Percentiles rank a stretch among this genome's conserved stretches.
Evolutionary conservation across 2,888 invertebrate species (phyloP).

Genomic region (Myopa testacea): DNA sequence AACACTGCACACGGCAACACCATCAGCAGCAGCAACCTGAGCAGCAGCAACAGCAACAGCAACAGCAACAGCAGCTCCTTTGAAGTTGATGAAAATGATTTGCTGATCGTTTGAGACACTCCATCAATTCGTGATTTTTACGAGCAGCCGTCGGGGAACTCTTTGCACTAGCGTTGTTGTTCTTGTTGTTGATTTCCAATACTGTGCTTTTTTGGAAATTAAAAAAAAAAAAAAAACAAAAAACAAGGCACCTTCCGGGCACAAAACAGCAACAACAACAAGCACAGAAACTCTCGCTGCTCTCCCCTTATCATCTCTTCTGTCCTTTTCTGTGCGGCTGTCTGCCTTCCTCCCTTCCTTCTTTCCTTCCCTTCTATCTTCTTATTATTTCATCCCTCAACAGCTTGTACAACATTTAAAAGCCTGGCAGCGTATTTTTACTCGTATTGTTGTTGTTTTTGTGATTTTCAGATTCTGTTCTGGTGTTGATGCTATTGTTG

Average conservation of each 20-base stretch:
- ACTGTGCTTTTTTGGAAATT: slow-evolving; percentile 3
- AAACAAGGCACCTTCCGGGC: not conserved
- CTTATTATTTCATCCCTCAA: not conserved
- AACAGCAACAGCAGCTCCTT: slow-evolving; percentile 8
- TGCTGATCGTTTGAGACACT: slow-evolving; percentile 66
- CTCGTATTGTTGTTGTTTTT: slow-evolving; percentile 28
- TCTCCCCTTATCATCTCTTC: no score
- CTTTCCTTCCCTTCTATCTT: slow-evolving; percentile 1
- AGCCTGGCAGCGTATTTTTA: not conserved
- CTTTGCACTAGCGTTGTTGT: slow-evolving; percentile 8
- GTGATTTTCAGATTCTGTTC: slow-evolving; percentile 37
- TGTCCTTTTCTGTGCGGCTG: not conserved
- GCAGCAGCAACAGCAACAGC: slow-evolving; percentile 16
- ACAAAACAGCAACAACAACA: not conserved
- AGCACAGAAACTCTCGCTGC: no score
- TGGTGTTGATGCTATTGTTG: slow-evolving; percentile 15
- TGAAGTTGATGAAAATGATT: slow-evolving; percentile 62
- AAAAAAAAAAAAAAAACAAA: not conserved
- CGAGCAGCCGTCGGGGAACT: slow-evolving; percentile 51
- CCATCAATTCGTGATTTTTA: slow-evolving; percentile 68
- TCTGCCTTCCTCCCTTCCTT: not conserved
- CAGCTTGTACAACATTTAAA: no score
- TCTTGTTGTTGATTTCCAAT: slow-evolving; percentile 23
- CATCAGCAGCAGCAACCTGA: slow-evolving; percentile 44
- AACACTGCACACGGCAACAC: slow-evolving; percentile 36